These are phyloP conservation scores for Numida meleagris DNA, from an alignment of 2,113 vertebrate species.

Conservation along the genomic window DNA sequence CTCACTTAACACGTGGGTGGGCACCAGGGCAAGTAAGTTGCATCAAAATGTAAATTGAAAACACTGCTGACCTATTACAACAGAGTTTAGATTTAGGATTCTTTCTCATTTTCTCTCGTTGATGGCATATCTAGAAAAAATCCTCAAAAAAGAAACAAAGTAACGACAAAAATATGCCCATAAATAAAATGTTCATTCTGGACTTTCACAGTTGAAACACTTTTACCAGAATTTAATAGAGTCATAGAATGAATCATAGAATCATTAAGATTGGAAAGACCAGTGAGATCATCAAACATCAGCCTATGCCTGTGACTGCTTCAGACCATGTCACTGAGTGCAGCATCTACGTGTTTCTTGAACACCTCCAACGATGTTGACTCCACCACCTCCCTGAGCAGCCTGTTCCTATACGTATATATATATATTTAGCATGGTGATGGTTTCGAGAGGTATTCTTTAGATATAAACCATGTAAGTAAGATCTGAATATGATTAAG, in stretches of 20 bases:
- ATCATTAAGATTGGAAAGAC: too few species aligned
- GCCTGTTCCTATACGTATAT: too few species aligned
- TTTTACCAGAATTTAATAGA: not conserved
- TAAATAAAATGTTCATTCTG: not conserved
- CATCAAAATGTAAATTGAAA: not conserved
- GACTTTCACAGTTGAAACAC: not conserved
- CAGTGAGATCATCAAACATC: too few species aligned
- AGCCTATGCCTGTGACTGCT: too few species aligned
- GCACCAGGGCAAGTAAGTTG: not conserved
- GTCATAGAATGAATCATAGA: too few species aligned
- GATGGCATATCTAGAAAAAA: too few species aligned
- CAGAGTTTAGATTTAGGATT: not conserved
- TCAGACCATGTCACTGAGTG: too few species aligned
- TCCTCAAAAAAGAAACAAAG: not conserved
- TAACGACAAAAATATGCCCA: not conserved
- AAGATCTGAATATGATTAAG: not conserved
- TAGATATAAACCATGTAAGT: not conserved
- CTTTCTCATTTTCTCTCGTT: not conserved
- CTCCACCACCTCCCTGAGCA: too few species aligned
- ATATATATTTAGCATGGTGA: not conserved
- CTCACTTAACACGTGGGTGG: not conserved
- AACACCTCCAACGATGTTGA: too few species aligned
- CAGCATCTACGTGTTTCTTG: too few species aligned
- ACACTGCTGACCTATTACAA: not conserved
- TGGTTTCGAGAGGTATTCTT: not conserved